Evolutionary conservation across 2,113 vertebrate species (phyloP).

Genomic region (Halcyon malimbica): DNA sequence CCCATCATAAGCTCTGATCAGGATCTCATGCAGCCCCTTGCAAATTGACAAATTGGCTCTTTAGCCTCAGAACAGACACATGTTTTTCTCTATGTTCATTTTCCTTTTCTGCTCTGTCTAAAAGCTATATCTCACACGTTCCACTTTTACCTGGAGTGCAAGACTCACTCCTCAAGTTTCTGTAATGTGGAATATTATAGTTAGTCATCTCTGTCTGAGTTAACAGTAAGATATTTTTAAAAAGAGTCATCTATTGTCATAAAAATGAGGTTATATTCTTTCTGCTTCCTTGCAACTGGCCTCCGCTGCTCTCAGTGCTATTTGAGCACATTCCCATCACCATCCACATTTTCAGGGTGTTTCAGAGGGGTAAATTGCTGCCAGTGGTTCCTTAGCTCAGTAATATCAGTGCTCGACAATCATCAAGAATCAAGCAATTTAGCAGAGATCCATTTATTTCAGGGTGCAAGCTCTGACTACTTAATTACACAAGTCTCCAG

Average conservation of each 20-base stretch:
- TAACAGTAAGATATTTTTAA: neutral
- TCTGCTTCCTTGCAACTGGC: neutral
- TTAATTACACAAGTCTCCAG: neutral
- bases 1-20: neutral
- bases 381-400: neutral
- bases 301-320: neutral
- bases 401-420: neutral
- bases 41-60: neutral
- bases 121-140: neutral
- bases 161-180: neutral
- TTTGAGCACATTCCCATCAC: neutral
- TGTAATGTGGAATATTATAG: neutral
- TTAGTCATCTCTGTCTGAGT: neutral
- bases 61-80: neutral
- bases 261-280: neutral
- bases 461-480: neutral
- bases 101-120: neutral
- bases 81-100: neutral
- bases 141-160: neutral
- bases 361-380: constrained; percentile 8
- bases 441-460: constrained; percentile 11
- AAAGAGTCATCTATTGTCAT: neutral
- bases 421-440: neutral
- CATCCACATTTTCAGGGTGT: neutral
- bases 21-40: neutral